Evolutionary conservation across 2,797 vertebrate species (phyloP).

Genomic region (Sebastes steindachneri): DNA sequence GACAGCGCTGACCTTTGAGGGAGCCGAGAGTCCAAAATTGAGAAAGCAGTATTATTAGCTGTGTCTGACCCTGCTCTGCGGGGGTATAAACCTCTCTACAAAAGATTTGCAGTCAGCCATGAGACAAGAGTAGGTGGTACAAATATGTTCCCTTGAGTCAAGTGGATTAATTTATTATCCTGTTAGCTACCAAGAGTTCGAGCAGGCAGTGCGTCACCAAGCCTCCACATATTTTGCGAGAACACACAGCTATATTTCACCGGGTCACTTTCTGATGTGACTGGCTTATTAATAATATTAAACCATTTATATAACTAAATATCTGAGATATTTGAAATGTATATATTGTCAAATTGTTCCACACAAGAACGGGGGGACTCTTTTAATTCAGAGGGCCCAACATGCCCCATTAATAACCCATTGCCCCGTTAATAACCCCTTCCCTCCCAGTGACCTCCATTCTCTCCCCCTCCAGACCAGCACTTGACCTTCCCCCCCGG

Average conservation of each 20-base stretch:
- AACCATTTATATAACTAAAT: neutral
- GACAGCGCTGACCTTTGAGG: neutral
- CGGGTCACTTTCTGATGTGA: too few relatives aligned
- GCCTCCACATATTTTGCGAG: neutral
- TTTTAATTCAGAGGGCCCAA: neutral
- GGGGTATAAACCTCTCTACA: neutral
- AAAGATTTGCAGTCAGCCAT: neutral
- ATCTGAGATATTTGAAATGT: neutral
- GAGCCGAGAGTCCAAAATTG: neutral
- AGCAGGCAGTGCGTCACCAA: neutral
- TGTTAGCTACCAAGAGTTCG: neutral
- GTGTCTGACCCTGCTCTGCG: neutral
- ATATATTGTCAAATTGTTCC: neutral
- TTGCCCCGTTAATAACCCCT: neutral
- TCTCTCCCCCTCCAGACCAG: neutral
- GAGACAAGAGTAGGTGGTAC: neutral
- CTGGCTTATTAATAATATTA: neutral
- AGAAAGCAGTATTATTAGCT: neutral
- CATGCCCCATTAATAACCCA: constrained; percentile 1
- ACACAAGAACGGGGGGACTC: neutral
- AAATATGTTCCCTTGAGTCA: neutral
- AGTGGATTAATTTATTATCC: neutral
- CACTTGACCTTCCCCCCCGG: constrained; percentile 28
- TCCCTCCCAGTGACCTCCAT: neutral
- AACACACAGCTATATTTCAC: too few relatives aligned